Conservation (phyloP, 2,888 invertebrate genomes). For the Acanthosepion esculentum region DNA sequence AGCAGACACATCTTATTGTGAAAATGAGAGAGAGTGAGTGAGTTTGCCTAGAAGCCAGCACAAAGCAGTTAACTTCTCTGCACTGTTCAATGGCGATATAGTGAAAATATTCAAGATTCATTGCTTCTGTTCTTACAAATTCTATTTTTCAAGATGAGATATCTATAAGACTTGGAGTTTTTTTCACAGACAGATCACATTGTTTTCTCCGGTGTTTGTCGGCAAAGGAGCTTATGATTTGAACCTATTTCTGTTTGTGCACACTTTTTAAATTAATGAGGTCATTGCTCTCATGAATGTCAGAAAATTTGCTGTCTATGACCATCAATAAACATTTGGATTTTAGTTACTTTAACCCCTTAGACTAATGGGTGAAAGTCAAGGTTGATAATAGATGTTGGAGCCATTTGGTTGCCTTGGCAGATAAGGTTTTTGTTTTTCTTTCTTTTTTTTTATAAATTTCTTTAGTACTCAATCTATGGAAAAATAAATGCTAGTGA, state of each 20-base stretch:
- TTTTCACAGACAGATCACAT: not conserved
- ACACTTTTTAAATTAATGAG: not conserved
- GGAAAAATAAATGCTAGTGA: too few species aligned
- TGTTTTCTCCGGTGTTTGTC: not conserved
- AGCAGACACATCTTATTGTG: not conserved
- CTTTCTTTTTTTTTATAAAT: too few species aligned
- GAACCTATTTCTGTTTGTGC: not conserved
- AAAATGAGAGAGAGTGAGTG: not conserved
- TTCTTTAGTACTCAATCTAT: too few species aligned
- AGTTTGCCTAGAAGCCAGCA: not conserved
- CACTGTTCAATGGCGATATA: not conserved
- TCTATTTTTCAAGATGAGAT: not conserved
- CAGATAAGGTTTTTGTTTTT: too few species aligned
- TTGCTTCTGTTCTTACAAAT: not conserved
- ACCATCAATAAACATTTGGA: too few species aligned
- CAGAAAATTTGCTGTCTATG: not conserved
- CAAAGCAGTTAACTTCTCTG: not conserved
- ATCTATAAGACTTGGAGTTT: not conserved
- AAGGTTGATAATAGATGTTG: too few species aligned
- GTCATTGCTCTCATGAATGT: not conserved
- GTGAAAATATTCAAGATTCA: not conserved
- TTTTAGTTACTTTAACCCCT: too few species aligned
- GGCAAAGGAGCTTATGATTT: not conserved
- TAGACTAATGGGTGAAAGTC: too few species aligned
- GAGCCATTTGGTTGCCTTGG: too few species aligned